Percentiles rank a stretch among this genome's conserved stretches.
Evolutionary conservation across 2,888 invertebrate genomes (phyloP).

Genomic region (Xanthorhoe designata): DNA sequence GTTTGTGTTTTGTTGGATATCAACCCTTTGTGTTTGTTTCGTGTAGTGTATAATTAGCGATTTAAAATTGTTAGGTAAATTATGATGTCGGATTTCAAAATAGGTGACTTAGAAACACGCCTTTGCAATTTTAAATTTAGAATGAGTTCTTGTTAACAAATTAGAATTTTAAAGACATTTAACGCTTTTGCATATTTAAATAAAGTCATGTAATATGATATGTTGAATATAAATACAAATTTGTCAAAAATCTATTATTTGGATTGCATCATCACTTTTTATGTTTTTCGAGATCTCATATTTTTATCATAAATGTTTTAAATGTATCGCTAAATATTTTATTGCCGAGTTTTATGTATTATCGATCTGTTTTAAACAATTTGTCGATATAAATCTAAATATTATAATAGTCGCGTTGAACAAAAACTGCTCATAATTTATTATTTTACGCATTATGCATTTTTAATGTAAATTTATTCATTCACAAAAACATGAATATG

Average conservation of each 20-base stretch:
- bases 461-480: conserved; percentile 41
- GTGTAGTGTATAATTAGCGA: conserved; percentile 82
- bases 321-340: conserved; percentile 3
- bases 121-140: conserved; percentile 48
- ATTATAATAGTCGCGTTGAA: conserved; percentile 12
- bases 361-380: conserved; percentile 17
- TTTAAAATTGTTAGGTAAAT: conserved; percentile 83
- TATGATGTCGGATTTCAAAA: conserved; percentile 45
- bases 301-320: not conserved
- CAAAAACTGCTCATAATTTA: conserved; percentile 25
- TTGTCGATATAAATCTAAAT: conserved; percentile 21
- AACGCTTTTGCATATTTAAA: too few relatives aligned
- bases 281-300: not conserved
- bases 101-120: conserved; percentile 49
- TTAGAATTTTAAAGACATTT: too few relatives aligned
- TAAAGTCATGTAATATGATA: too few relatives aligned
- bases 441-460: conserved; percentile 14
- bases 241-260: not conserved
- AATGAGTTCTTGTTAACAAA: conserved; percentile 6
- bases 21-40: conserved; percentile 74
- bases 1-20: conserved; percentile 52
- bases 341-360: conserved; percentile 6
- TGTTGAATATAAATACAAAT: not conserved
- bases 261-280: not conserved
- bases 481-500: conserved; percentile 29